Base-by-base conservation (phyloP, 2,797 vertebrate genomes). In the Dendrocincla tyrannina region DNA sequence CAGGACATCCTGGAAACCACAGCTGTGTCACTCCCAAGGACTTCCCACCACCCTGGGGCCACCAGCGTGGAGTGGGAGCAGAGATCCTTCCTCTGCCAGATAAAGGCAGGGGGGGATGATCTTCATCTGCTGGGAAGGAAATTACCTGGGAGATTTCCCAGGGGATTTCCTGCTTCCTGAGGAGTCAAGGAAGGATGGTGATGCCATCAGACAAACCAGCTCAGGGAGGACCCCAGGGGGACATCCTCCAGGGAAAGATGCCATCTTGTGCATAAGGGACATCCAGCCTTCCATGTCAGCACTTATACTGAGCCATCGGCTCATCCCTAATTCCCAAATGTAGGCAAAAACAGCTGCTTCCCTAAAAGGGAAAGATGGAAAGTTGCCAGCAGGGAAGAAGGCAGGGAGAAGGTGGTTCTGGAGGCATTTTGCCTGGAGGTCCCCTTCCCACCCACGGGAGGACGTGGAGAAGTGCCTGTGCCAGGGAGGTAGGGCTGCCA, bases 11-110 rank as follows among this genome's bases (percentile, higher is more conserved):
- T 7, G 10, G 7, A 7, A 17, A 6, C 39, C 37, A 18, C 44
- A 4, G 5, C 11, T 0, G 1, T 5, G 64, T 3, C 53, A 13
- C 35, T 4, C 1, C 35, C 13, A 0, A 2, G 35, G 32, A n/a
- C 15, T 72, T 20, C 7, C 69, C 60, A 42, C 22, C 15, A 0
- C 19, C 33, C 41, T 13, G 35, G 11, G 10, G 33, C 24, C n/a
- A 47, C n/a, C 2, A 1, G 30, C 0, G 0, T 2, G 41, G 44
- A 30, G 13, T 52, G 41, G 55, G 46, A 86, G 52, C 47, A n/a
- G 60, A 39, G 30, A 39, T 81, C 41, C 9, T 55, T 27, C 42
- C 52, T 35, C 47, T 47, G 27, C 39, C 55, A 12, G 16, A 28
- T 0, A 3, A 85, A 89, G 42, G 46, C 56, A 44, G 32, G 53